Evolutionary conservation across 2,113 vertebrate species (phyloP).

Genomic region (Fregetta grallaria): DNA sequence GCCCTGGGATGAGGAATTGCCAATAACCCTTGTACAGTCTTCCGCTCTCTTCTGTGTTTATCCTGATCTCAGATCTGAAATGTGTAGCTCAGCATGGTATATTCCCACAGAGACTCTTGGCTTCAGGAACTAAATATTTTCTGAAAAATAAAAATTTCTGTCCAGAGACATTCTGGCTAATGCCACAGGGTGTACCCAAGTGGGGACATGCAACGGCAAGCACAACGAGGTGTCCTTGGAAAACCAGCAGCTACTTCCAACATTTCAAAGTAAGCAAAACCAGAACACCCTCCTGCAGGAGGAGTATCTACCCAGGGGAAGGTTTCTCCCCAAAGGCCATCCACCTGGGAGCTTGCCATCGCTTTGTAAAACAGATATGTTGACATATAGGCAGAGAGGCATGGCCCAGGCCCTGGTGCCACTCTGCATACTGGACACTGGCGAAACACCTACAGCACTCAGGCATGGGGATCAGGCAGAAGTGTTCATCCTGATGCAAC

Average conservation of each 20-base stretch:
- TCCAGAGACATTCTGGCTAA: not conserved
- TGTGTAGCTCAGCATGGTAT: not conserved
- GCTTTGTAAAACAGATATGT: not conserved
- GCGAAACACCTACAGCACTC: not conserved
- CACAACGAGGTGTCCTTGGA: not conserved
- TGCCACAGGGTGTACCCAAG: not conserved
- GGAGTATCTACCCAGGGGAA: not conserved
- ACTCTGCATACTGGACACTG: not conserved
- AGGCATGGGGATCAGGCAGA: not conserved
- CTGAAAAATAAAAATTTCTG: not conserved
- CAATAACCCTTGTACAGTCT: rapidly evolving
- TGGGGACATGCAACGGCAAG: not conserved
- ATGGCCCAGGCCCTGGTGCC: not conserved
- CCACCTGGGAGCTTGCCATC: not conserved
- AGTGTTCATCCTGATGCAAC: not conserved
- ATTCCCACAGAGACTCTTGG: not conserved
- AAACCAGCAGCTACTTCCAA: not conserved
- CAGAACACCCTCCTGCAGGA: not conserved
- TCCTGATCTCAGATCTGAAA: not conserved
- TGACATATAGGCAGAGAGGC: not conserved
- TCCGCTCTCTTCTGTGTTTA: not conserved
- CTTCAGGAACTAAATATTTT: not conserved
- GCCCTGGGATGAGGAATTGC: not conserved
- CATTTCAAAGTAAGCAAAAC: not conserved
- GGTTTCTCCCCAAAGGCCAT: not conserved